Conservation (phyloP, 2,797 vertebrate genomes). For the Thalassophryne amazonica region DNA sequence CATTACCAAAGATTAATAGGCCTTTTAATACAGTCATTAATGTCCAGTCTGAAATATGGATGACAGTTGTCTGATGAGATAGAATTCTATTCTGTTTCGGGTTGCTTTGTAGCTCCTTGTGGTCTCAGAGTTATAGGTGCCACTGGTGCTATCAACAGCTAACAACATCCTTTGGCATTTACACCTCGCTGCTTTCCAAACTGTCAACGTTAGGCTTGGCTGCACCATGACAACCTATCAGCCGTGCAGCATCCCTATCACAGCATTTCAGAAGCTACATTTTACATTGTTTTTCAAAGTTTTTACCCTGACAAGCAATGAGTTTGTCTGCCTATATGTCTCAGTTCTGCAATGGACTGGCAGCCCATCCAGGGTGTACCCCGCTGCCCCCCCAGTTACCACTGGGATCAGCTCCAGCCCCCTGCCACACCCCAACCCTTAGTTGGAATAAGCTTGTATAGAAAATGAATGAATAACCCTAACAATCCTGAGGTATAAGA, state of each 20-base stretch:
- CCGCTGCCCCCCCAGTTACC: too few relatives aligned
- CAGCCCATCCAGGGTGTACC: too few relatives aligned
- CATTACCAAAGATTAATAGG: conserved; percentile 67
- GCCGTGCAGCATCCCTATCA: neutral
- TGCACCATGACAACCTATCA: neutral
- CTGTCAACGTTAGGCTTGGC: conserved; percentile 2
- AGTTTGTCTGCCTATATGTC: too few relatives aligned
- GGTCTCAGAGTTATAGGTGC: conserved; percentile 45
- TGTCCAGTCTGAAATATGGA: conserved; percentile 54
- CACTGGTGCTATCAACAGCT: conserved; percentile 37
- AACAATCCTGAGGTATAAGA: too few relatives aligned
- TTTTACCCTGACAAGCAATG: too few relatives aligned
- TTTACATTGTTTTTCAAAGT: too few relatives aligned
- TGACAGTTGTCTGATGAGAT: conserved; percentile 50
- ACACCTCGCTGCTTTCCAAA: conserved; percentile 39
- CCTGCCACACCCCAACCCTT: too few relatives aligned
- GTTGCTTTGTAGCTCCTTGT: conserved; percentile 29
- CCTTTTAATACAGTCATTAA: conserved; percentile 68
- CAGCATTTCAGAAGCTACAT: conserved; percentile 1
- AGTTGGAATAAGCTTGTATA: too few relatives aligned
- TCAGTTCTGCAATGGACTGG: too few relatives aligned
- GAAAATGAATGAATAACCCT: too few relatives aligned
- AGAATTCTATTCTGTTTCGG: conserved; percentile 27
- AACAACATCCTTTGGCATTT: conserved; percentile 58
- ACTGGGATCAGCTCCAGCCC: too few relatives aligned